Evolutionary conservation across 1,140 invertebrate genomes (phyloP).

Genomic region (roundworm (Caenorhabditis elegans)): WBcel235 BX284606.5:7755001-7755500

Average conservation of each 20-base stretch:
- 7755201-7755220: not conserved
- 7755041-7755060: no score
- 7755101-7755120: no score
- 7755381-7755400: not conserved
- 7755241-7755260: not conserved
- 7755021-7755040: no score
- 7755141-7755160: no score
- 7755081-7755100: no score
- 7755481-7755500: not conserved
- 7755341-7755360: conserved; percentile 20
- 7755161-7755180: no score
- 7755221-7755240: not conserved
- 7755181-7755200: conserved; percentile 3
- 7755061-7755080: no score
- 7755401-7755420: conserved; percentile 10
- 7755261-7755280: no score
- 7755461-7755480: not conserved
- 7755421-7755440: conserved; percentile 30
- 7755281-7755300: not conserved
- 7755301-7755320: not conserved
- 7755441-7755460: not conserved
- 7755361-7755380: no score
- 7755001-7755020: no score
- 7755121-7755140: no score
- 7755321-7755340: not conserved